Conservation (phyloP, 1,140 invertebrate species). For the Aphelinus atriplicis region DNA sequence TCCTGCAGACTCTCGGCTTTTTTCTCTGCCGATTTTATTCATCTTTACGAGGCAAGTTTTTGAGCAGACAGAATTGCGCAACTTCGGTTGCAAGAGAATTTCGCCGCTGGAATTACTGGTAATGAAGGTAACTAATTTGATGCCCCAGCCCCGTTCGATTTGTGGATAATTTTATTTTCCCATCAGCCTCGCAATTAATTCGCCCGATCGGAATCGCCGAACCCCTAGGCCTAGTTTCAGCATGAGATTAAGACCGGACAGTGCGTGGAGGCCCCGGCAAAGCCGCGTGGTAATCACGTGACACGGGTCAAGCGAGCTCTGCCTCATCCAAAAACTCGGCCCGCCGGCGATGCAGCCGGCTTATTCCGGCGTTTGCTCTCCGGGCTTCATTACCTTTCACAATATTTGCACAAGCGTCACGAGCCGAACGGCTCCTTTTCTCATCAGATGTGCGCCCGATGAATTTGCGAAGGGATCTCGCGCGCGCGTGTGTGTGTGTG, state of each 20-base stretch:
- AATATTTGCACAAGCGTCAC: slow-evolving; percentile 63
- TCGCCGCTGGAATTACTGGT: too few species aligned
- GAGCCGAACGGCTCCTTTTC: slow-evolving; percentile 26
- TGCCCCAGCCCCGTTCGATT: too few species aligned
- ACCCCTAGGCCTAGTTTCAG: too few species aligned
- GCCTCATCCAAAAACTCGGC: neutral
- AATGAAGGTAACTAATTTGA: too few species aligned
- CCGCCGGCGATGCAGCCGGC: slow-evolving; percentile 7
- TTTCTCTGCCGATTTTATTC: slow-evolving; percentile 3
- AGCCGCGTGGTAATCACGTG: slow-evolving; percentile 51
- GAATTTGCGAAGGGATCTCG: slow-evolving; percentile 29
- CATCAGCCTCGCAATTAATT: too few species aligned
- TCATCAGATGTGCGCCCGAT: slow-evolving; percentile 8
- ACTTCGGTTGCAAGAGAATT: too few species aligned
- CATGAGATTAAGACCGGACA: too few species aligned
- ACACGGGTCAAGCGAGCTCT: slow-evolving; percentile 52
- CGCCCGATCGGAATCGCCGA: too few species aligned
- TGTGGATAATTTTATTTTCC: too few species aligned
- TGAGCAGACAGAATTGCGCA: neutral
- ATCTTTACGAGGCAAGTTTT: slow-evolving; percentile 19
- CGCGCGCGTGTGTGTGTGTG: slow-evolving; percentile 38
- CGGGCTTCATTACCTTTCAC: slow-evolving; percentile 64
- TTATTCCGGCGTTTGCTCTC: slow-evolving; percentile 54
- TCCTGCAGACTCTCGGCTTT: neutral
- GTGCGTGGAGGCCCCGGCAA: slow-evolving; percentile 41